Percentiles rank a stretch among this genome's conserved stretches.
phyloP scores from a whole-genome alignment of 2,888 invertebrate genomes.

The Cryptus viduatorius region DNA sequence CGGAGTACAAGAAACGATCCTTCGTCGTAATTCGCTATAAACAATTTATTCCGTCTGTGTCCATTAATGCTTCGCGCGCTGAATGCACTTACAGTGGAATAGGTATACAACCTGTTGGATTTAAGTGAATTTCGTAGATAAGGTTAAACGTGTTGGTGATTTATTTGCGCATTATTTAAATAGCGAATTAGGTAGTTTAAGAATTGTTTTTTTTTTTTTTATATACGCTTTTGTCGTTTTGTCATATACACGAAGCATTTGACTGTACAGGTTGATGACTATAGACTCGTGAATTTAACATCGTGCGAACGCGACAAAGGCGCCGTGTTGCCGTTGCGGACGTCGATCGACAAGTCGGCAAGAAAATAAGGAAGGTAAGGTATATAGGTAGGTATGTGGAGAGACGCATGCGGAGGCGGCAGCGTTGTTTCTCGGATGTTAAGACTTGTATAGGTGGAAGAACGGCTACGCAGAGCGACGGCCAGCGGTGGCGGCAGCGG shows the following conservation, averaged over 20 bases:
- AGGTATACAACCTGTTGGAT: conserved; percentile 59
- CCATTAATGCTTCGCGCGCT: conserved; percentile 64
- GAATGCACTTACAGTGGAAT: conserved; percentile 50
- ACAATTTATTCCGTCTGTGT: conserved; percentile 66
- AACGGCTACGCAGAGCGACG: conserved; percentile 3
- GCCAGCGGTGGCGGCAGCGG: conserved; percentile 10
- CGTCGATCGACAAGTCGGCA: background rate
- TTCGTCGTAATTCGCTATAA: conserved; percentile 50
- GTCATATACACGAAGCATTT: background rate
- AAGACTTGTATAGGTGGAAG: conserved; percentile 25
- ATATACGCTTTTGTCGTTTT: background rate
- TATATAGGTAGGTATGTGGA: background rate
- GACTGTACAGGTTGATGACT: background rate
- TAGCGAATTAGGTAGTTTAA: too few relatives aligned
- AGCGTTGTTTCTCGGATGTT: conserved; percentile 25
- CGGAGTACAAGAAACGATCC: conserved; percentile 51
- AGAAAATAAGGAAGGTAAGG: background rate
- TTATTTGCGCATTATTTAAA: background rate
- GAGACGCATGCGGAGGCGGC: background rate
- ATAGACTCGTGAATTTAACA: background rate
- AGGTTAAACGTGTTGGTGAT: background rate
- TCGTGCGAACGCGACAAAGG: conserved; percentile 2
- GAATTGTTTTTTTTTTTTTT: background rate
- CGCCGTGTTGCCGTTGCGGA: background rate
- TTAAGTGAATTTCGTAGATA: background rate